Evolutionary conservation across 2,113 vertebrate genomes (phyloP).

Genomic region (Nothocercus julius): DNA sequence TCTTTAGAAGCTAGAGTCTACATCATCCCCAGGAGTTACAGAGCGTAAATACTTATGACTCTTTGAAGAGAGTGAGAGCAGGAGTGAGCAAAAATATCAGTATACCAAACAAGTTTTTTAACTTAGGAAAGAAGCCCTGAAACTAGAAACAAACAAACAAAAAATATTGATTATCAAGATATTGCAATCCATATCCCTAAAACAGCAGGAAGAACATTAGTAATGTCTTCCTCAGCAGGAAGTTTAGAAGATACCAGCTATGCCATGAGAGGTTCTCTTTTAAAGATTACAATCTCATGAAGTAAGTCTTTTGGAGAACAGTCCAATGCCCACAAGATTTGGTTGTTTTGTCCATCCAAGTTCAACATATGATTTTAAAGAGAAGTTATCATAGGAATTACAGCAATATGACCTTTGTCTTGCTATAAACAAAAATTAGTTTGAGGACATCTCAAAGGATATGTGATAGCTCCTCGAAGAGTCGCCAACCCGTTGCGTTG

Average conservation of each 20-base stretch:
- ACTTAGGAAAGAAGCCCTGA: background rate
- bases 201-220: background rate
- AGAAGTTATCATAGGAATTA: background rate
- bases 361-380: background rate
- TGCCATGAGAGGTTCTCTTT: background rate
- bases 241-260: background rate
- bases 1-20: background rate
- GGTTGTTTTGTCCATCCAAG: background rate
- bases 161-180: background rate
- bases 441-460: background rate
- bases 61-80: background rate
- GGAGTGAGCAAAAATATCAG: background rate
- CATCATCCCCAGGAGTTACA: background rate
- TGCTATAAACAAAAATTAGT: background rate
- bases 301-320: background rate
- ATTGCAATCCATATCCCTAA: background rate
- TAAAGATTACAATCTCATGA: background rate
- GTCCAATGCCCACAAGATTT: background rate
- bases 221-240: background rate
- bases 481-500: background rate
- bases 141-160: background rate
- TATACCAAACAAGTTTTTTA: background rate
- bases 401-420: background rate
- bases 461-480: background rate
- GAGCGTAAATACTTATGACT: background rate